A percentile compares a stretch with the other conserved stretches of the same genome.
Evolutionary conservation across 1,140 invertebrate genomes (phyloP).

Genomic region (Potamilus streckersoni): DNA sequence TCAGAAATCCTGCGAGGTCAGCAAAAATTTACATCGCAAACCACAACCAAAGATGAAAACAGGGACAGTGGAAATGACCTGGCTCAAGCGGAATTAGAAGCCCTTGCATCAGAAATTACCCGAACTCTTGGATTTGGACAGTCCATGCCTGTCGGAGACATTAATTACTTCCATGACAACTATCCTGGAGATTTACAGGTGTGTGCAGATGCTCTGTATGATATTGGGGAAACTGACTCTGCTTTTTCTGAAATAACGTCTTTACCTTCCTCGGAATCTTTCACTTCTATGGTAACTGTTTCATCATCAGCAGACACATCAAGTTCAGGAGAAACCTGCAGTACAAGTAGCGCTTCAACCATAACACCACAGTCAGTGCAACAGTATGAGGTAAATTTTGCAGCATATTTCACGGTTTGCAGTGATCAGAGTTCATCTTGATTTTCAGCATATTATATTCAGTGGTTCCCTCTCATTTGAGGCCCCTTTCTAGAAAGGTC

Average conservation of each 20-base stretch:
- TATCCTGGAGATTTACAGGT: constrained; percentile 33
- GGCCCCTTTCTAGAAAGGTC: not conserved
- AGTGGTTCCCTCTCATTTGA: not conserved
- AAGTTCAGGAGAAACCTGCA: constrained; percentile 50
- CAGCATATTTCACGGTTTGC: too few species aligned
- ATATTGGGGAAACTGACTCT: constrained; percentile 84
- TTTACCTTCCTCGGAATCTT: constrained; percentile 89
- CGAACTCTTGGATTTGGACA: constrained; percentile 46
- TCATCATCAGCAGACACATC: constrained; percentile 58
- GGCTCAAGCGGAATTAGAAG: constrained; percentile 58
- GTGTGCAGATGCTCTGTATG: constrained; percentile 74
- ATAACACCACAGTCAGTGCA: constrained; percentile 46
- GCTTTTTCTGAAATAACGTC: constrained; percentile 97
- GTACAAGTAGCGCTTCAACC: constrained; percentile 46
- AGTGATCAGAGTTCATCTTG: constrained; percentile 7
- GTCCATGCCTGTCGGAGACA: constrained; percentile 15
- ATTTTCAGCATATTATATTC: constrained; percentile 7
- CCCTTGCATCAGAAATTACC: constrained; percentile 59
- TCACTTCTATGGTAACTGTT: constrained; percentile 75
- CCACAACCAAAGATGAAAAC: constrained; percentile 29
- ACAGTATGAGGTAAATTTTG: constrained; percentile 48
- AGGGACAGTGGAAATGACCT: constrained; percentile 40
- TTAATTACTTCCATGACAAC: constrained; percentile 31
- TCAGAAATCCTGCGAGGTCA: constrained; percentile 41
- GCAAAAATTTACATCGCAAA: constrained; percentile 5